Conservation (phyloP, 1,140 invertebrate genomes). For the Drosophila murphyi region DNA sequence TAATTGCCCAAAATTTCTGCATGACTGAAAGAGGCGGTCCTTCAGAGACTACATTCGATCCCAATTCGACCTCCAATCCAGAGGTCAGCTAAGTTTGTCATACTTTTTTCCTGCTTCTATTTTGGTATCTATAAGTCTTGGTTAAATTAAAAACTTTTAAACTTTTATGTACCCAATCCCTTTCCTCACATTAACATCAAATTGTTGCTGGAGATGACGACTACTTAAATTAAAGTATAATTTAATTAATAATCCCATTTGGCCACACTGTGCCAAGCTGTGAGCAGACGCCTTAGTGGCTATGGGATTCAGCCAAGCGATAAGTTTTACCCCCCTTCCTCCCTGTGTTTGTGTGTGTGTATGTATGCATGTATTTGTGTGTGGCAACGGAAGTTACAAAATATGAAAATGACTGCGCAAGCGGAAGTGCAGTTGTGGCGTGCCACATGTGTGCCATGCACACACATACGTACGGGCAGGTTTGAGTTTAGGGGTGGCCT, state of each 20-base stretch:
- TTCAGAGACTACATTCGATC: neutral
- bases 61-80: neutral
- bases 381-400: conserved; percentile 70
- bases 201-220: conserved; percentile 68
- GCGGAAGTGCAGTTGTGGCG: conserved; percentile 82
- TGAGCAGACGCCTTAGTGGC: conserved; percentile 41
- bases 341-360: neutral
- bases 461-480: neutral
- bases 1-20: conserved; percentile 76
- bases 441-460: conserved; percentile 72
- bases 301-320: conserved; percentile 40
- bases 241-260: conserved; percentile 84
- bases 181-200: conserved; percentile 60
- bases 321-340: conserved; percentile 1
- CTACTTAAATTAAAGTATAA: conserved; percentile 83
- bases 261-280: conserved; percentile 62
- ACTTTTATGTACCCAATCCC: conserved; percentile 23
- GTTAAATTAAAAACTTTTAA: conserved; percentile 73
- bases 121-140: conserved; percentile 50
- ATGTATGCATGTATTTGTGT: conserved; percentile 34
- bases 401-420: conserved; percentile 82
- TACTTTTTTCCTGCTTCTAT: conserved; percentile 4
- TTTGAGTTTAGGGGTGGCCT: neutral
- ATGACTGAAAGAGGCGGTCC: conserved; percentile 42
- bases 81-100: conserved; percentile 67